Base-by-base conservation (phyloP, 2,888 invertebrate species). In the Heliconius hortense region DNA sequence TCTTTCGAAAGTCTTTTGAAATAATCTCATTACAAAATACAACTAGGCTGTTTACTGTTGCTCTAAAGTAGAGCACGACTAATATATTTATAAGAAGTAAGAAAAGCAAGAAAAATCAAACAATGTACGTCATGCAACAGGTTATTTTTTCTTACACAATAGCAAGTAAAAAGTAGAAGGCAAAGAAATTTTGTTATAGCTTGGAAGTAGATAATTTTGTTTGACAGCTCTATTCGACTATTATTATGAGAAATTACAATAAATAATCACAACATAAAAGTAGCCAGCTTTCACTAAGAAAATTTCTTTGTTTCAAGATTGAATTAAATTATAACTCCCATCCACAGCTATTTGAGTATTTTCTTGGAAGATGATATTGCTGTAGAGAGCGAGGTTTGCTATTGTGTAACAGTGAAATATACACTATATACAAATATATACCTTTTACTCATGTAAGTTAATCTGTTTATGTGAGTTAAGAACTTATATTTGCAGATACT, bases 201-300 rank as follows among this genome's bases (percentile, higher is more conserved):
- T 80, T 81, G 80, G 73, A 79, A 70, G 73, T 79, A 56, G 2
- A 81, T 84, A 85, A 88, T 85, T 82, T 84, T 79, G 82, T 83
- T 84, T 35, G 77, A 79, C 76, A 72, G 81, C 64, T 73, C 72
- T 72, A 75, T 81, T 78, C 69, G 74, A 76, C 75, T 78, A 79
- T 76, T 70, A 71, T 71, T 28, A 43, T n/a, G 26, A 60, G 21
- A 71, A 71, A 62, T 71, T 62, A 60, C 2, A 62, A 28, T 43
- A 39, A 62, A 62, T 56, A 56, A 56, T 7, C 56, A 69, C 56
- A 56, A 56, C n/a, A 43, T 39, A 60, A 62, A 56, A 39, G 10
- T n/a, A 62, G 39, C 59, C 39, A 56, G 43, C 66, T 48, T 68
- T 76, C 60, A 28, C 18, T 59, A 21, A 63, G 69, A 53, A 69